These are phyloP conservation scores for Eutrigla gurnardus DNA, from an alignment of 2,797 vertebrate genomes.

Conservation along the genomic window DNA sequence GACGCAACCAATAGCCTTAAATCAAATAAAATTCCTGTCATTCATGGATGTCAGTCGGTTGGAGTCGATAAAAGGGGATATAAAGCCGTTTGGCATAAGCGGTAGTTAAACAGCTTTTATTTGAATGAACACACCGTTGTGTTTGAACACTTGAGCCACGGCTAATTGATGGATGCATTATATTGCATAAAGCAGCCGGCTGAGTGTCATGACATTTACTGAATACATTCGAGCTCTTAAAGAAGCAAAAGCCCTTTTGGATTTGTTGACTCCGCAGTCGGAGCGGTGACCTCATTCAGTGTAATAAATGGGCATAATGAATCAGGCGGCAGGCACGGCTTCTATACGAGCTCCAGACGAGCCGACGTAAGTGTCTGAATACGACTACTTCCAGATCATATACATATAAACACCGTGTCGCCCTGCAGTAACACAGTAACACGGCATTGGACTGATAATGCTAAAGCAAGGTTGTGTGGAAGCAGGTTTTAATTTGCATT, in stretches of 20 bases:
- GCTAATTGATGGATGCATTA: slow-evolving; percentile 58
- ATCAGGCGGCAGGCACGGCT: slow-evolving; percentile 36
- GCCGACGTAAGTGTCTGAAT: slow-evolving; percentile 13
- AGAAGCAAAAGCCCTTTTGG: slow-evolving; percentile 39
- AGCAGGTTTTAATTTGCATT: not conserved
- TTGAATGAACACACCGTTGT: slow-evolving; percentile 27
- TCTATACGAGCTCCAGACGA: slow-evolving; percentile 14
- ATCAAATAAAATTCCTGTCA: not conserved
- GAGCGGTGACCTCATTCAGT: slow-evolving; percentile 45
- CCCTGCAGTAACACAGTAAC: not conserved
- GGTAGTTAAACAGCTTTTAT: slow-evolving; percentile 29
- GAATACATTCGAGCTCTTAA: slow-evolving; percentile 43
- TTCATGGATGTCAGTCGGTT: not conserved
- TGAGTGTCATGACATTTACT: slow-evolving; percentile 64
- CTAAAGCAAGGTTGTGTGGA: not conserved
- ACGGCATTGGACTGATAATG: not conserved
- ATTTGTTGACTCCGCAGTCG: slow-evolving; percentile 30
- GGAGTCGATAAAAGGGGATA: not conserved
- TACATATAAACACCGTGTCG: too few species aligned
- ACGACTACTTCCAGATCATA: not conserved
- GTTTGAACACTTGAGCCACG: slow-evolving; percentile 45
- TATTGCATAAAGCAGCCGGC: slow-evolving; percentile 60
- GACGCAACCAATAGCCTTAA: slow-evolving; percentile 16
- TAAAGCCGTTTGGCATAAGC: slow-evolving; percentile 12
- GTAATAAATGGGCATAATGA: slow-evolving; percentile 33